Evolutionary conservation across 1,140 invertebrate genomes (phyloP), one percentile per base, ranked within the genome.

Genomic region (Dendrolimus punctatus): DNA sequence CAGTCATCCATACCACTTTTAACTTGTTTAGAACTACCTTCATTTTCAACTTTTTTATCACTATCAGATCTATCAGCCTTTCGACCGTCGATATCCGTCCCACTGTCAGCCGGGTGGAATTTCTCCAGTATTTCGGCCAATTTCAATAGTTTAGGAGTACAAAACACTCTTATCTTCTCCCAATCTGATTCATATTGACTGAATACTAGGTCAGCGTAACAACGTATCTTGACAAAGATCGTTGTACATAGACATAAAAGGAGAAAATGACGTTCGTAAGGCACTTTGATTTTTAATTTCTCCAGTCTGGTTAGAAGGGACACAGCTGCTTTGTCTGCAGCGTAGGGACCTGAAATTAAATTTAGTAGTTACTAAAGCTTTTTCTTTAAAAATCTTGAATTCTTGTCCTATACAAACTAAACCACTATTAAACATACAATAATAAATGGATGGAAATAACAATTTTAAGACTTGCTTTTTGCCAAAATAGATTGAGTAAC

Each of bases 261-360:
- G 6, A 98, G 82, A 70, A 93, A 96, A 80, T 96, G 94, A 9
- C 95, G 89, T 74, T 98, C 96, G 76, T 97, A 96, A 1, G 94
- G 94, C 7, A 95, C 95, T 90, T 95, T 95, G 36, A 96, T 93
- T 87, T 96, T 96, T 6, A 97, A 85, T 81, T 97, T 97, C 78
- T 97, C 95, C 38, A 97, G 90, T 71, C 94, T 92, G 45, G 92
- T 90, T 58, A 97, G 87, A n/a, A 98, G 88, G 53, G 92, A 90
- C 46, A 96, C 88, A 6, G 96, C 95, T 7, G 96, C 95, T 73
- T 94, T 92, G 76, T 96, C 94, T 0, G 95, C 95, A 75, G 91
- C 93, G 90, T 93, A 95, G 9, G 92, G 91, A 44, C 94, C 94
- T 89, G 80, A 76, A 83, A 54, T 54, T 52, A 5, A 53, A 49